Base-by-base conservation (phyloP, 2,888 invertebrate species). In the Apantesis nais region DNA sequence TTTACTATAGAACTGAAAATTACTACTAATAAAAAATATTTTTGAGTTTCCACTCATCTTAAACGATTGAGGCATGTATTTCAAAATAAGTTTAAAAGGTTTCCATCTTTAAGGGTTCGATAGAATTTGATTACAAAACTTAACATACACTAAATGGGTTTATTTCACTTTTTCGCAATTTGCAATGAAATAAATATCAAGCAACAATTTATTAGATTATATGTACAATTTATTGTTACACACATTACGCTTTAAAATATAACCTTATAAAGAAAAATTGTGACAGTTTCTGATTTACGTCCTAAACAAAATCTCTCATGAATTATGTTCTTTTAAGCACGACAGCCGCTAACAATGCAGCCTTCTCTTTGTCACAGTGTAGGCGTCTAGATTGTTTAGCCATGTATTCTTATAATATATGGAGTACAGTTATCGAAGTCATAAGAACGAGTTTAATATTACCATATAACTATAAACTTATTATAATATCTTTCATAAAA, bases 311-410 rank as follows among this genome's bases (percentile, higher is more conserved):
- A 90, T 90, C 87, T 88, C 85, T 79, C 85, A 87, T 92, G 90
- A 92, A 89, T 90, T 89, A 91, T 91, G 83, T 88, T 86, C 83
- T 87, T 88, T 87, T 87, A 86, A 86, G 84, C 80, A 87, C 85
- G 90, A 90, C 91, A 91, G 88, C 88, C 89, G 89, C 88, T 89
- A 88, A 90, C 90, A 91, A 92, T 91, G 89, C 89, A 88, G 88
- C 86, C 87, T 89, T 88, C 88, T 87, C 86, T 84, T 85, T 86
- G 89, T 86, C 84, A 78, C n/a, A 67, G 72, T 78, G 83, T 82
- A 82, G 82, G 82, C 80, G 79, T 84, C 83, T 82, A 83, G 83
- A 86, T 82, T 82, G 77, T 81, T 76, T 74, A 71, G 77, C 72
- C 77, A 71, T 75, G 69, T 78, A 74, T 62, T 74, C 68, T 58